Evolutionary conservation across 2,113 vertebrate genomes (phyloP).

Genomic region (Athene noctua): DNA sequence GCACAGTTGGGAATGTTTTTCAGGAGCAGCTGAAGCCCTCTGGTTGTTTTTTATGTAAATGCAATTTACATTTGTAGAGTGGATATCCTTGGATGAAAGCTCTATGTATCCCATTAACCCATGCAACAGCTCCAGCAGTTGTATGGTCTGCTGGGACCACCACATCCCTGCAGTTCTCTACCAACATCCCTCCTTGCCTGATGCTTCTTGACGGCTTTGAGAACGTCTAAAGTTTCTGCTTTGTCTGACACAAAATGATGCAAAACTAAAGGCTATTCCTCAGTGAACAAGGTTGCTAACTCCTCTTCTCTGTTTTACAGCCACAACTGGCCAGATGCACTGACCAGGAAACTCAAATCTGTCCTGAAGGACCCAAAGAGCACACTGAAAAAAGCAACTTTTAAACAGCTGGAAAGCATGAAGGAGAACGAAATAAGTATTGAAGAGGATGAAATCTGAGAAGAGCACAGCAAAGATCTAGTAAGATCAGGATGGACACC

Average conservation of each 20-base stretch:
- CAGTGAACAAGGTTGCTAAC: background rate
- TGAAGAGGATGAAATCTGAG: constrained; percentile 32
- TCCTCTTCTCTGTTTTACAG: constrained; percentile 57
- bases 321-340: constrained; percentile 81
- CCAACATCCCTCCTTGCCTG: background rate
- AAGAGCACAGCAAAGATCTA: background rate
- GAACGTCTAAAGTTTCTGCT: background rate
- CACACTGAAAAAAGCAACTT: background rate
- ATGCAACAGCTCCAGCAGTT: background rate
- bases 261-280: background rate
- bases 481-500: background rate
- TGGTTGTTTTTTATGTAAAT: background rate
- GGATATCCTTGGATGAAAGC: background rate
- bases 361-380: constrained; percentile 76
- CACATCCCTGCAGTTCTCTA: background rate
- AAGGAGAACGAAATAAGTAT: background rate
- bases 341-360: constrained; percentile 85
- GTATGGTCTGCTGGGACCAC: background rate
- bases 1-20: background rate
- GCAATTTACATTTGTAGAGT: background rate
- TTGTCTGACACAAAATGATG: background rate
- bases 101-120: background rate
- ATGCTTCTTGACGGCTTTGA: background rate
- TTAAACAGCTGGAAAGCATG: background rate
- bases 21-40: background rate